Evolutionary conservation across 2,797 vertebrate genomes (phyloP).

Genomic region (Loris lydekkerianus): DNA sequence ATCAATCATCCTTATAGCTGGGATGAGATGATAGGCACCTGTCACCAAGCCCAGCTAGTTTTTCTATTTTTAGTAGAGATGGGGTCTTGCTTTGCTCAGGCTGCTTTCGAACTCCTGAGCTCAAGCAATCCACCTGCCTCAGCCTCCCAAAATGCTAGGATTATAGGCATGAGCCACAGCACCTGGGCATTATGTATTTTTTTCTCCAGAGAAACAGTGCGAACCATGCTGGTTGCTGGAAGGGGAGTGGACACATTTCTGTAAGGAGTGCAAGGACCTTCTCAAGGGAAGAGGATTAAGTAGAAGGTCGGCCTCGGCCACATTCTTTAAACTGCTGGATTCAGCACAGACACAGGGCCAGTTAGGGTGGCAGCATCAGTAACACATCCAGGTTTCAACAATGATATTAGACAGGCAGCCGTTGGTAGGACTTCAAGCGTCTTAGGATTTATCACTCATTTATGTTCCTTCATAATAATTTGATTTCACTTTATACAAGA

Average conservation of each 20-base stretch:
- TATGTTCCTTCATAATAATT: not conserved
- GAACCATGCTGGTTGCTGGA: not conserved
- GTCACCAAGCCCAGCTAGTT: no score
- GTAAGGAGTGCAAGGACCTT: not conserved
- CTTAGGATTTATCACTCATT: not conserved
- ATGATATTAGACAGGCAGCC: not conserved
- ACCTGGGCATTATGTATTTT: not conserved
- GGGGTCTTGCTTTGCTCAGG: no score
- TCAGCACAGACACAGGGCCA: not conserved
- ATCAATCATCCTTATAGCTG: no score
- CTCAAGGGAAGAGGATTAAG: not conserved
- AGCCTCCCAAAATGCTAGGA: no score
- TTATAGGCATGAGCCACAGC: no score
- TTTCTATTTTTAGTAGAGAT: no score
- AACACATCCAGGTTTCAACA: not conserved
- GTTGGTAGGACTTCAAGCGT: not conserved
- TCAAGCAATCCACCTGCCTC: no score
- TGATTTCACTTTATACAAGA: not conserved
- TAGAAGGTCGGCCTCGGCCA: no score
- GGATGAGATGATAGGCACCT: no score
- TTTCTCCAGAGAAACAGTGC: not conserved
- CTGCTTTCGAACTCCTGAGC: no score
- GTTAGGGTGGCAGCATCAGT: not conserved
- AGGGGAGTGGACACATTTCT: not conserved
- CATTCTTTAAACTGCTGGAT: not conserved